Evolutionary conservation across 2,113 vertebrate genomes (phyloP).

Genomic region (Cepphus grylle): DNA sequence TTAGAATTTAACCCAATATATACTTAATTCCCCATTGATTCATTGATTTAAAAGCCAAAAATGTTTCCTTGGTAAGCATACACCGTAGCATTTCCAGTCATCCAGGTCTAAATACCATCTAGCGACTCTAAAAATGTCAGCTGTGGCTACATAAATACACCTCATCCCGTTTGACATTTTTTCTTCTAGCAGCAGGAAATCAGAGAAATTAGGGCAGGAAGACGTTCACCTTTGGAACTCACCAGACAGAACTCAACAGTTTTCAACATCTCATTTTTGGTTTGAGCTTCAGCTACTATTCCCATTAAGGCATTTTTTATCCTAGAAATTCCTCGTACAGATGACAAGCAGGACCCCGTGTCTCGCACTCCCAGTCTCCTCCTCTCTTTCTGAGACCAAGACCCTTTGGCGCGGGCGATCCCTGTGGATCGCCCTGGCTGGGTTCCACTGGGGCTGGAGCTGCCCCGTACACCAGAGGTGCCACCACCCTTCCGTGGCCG

Average conservation of each 20-base stretch:
- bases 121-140: background rate
- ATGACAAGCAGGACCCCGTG: background rate
- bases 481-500: background rate
- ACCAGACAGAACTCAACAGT: background rate
- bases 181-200: background rate
- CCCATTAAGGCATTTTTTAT: background rate
- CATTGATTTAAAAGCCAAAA: background rate
- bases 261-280: background rate
- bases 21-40: background rate
- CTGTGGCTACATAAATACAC: background rate
- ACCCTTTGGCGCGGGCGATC: background rate
- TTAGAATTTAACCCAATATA: background rate
- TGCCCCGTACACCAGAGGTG: background rate
- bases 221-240: background rate
- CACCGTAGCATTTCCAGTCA: background rate
- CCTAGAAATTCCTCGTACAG: background rate
- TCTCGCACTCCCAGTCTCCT: background rate
- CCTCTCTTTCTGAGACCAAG: background rate
- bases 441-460: background rate
- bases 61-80: background rate
- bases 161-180: background rate
- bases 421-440: background rate
- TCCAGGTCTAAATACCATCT: slow-evolving; percentile 1
- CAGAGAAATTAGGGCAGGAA: background rate
- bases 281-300: background rate